These are phyloP conservation scores for Drosophila kambysellisi DNA, from an alignment of 2,888 invertebrate genomes.

Conservation along the genomic window DNA sequence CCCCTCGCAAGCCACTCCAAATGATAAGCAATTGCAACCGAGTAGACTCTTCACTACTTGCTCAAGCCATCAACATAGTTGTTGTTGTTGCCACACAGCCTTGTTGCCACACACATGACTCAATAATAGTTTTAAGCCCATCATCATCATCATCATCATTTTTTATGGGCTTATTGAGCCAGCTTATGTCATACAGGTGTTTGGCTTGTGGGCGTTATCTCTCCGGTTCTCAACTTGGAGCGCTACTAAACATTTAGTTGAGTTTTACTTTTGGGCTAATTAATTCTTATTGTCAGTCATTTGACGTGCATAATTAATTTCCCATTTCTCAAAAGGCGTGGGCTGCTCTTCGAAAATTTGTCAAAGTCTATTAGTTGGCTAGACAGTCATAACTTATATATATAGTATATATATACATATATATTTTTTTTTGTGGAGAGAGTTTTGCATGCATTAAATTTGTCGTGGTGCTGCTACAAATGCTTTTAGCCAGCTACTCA, in stretches of 20 bases:
- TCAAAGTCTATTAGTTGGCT: constrained; percentile 16
- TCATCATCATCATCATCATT: constrained; percentile 7
- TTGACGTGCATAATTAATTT: constrained; percentile 66
- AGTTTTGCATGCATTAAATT: constrained; percentile 21
- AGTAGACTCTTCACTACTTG: constrained; percentile 5
- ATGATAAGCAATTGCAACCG: constrained; percentile 36
- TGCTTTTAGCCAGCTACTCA: constrained; percentile 1
- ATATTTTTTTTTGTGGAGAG: neutral
- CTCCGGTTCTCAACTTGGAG: constrained; percentile 18
- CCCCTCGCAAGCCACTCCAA: neutral
- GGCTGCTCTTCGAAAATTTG: constrained; percentile 25
- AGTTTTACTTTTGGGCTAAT: constrained; percentile 53
- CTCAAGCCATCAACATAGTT: constrained; percentile 3
- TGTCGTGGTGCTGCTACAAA: constrained; percentile 4
- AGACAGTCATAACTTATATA: neutral
- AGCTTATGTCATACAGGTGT: constrained; percentile 53
- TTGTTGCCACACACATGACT: constrained; percentile 20
- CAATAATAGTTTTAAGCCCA: constrained; percentile 7
- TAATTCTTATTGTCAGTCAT: constrained; percentile 59
- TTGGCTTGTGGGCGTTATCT: constrained; percentile 35
- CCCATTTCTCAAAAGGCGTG: constrained; percentile 45
- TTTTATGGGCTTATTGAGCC: neutral
- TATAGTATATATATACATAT: neutral
- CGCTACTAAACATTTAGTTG: constrained; percentile 22
- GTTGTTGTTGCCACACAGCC: neutral